Percentiles rank a stretch among this genome's conserved stretches.
These are phyloP conservation scores for Colaptes auratus DNA, from an alignment of 2,113 vertebrate genomes.

Conservation along the genomic window DNA sequence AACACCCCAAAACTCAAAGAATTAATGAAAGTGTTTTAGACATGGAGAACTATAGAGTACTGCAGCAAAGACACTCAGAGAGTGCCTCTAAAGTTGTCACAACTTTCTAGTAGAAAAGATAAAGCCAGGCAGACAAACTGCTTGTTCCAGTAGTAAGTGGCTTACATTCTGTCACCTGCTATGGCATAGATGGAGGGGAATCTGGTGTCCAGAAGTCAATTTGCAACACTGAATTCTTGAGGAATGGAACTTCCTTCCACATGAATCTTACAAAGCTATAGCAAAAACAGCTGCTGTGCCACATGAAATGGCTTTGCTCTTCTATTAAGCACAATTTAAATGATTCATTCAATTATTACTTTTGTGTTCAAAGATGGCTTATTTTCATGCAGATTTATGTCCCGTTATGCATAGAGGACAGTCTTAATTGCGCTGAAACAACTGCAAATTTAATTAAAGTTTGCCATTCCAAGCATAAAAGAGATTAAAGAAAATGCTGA, in stretches of 20 bases:
- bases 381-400: constrained; percentile 64
- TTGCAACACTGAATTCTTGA: neutral
- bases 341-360: constrained; percentile 41
- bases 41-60: neutral
- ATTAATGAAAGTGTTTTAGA: neutral
- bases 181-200: neutral
- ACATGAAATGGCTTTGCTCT: neutral
- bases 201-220: neutral
- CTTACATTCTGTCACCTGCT: neutral
- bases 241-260: neutral
- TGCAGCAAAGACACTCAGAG: neutral
- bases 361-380: constrained; percentile 56
- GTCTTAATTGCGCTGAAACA: constrained; percentile 66
- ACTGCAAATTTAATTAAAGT: constrained; percentile 72
- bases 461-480: constrained; percentile 52
- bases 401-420: constrained; percentile 17
- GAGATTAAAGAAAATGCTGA: constrained; percentile 48
- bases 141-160: neutral
- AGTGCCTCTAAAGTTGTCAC: neutral
- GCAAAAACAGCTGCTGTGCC: neutral
- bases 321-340: constrained; percentile 3
- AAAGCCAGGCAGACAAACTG: neutral
- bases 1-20: neutral
- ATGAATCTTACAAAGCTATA: neutral
- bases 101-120: too few species aligned